These are phyloP conservation scores for Aurelia sp. DNA, from an alignment of 30 jellyfish, hydroid and myxozoan species.

Conservation along the genomic window DNA sequence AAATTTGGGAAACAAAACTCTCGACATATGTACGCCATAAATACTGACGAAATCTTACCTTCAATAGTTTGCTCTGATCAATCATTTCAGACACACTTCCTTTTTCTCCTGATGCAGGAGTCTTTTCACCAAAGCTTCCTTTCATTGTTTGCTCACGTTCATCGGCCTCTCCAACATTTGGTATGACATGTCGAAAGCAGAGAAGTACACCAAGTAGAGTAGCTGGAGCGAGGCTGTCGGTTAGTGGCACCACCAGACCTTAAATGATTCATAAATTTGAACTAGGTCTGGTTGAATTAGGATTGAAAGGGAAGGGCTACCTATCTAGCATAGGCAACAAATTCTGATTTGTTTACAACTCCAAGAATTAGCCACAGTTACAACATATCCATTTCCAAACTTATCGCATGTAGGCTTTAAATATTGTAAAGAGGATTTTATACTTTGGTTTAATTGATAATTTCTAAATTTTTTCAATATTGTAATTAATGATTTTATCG, in stretches of 20 bases:
- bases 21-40: neutral
- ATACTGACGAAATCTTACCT: slow-evolving; percentile 41
- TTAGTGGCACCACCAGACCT: slow-evolving; percentile 93
- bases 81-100: slow-evolving; percentile 27
- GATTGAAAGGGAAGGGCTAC: no score
- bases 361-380: no score
- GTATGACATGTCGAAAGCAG: slow-evolving; percentile 89
- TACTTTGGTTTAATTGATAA: no score
- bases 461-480: no score
- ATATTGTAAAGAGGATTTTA: no score
- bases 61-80: slow-evolving; percentile 79
- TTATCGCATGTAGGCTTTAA: no score
- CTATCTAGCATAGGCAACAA: no score
- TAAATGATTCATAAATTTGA: neutral
- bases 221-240: slow-evolving; percentile 67
- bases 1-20: neutral
- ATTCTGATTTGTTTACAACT: no score
- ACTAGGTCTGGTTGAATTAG: no score
- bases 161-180: slow-evolving; percentile 72
- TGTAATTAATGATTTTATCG: no score
- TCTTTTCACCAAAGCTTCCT: slow-evolving; percentile 82
- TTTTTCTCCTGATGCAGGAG: slow-evolving; percentile 37
- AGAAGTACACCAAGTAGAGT: slow-evolving; percentile 93
- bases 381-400: no score
- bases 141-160: slow-evolving; percentile 68